Evolutionary conservation across 2,888 invertebrate species (phyloP).

Genomic region (Amphipoea oculea): DNA sequence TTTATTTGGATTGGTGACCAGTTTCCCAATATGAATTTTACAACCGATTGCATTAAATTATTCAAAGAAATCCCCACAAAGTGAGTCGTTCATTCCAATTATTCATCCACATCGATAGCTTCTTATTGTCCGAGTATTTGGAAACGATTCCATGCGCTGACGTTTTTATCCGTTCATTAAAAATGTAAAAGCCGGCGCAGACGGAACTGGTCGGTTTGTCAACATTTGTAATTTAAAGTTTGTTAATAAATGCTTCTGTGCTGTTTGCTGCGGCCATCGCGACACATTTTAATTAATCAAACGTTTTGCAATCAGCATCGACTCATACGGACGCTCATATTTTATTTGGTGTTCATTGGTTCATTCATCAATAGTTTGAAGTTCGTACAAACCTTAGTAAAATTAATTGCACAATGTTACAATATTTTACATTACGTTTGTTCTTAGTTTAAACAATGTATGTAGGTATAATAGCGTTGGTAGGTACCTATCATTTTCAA

Average conservation of each 20-base stretch:
- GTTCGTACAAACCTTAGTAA: neutral
- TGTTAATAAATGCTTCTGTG: slow-evolving; percentile 39
- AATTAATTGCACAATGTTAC: neutral
- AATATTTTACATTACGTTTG: neutral
- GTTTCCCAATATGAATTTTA: neutral
- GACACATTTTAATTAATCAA: slow-evolving; percentile 52
- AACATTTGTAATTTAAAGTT: slow-evolving; percentile 52
- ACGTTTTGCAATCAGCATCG: slow-evolving; percentile 44
- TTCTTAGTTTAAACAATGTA: neutral
- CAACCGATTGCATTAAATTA: slow-evolving; percentile 21
- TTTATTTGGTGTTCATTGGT: slow-evolving; percentile 31
- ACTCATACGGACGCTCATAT: slow-evolving; percentile 25
- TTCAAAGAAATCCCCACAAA: slow-evolving; percentile 21
- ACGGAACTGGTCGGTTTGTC: slow-evolving; percentile 23
- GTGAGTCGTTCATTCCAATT: slow-evolving; percentile 43
- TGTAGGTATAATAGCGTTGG: too few relatives aligned
- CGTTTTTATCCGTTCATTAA: slow-evolving; percentile 38
- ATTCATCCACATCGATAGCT: slow-evolving; percentile 36
- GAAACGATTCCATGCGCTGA: slow-evolving; percentile 34
- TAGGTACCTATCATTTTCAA: neutral
- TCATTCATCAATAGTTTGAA: neutral
- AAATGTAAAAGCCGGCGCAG: slow-evolving; percentile 34
- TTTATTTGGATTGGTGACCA: neutral
- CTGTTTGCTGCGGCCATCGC: slow-evolving; percentile 18
- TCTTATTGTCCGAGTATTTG: slow-evolving; percentile 36